These are phyloP conservation scores for Pollachius pollachius DNA, from an alignment of 2,113 vertebrate genomes.

Conservation along the genomic window DNA sequence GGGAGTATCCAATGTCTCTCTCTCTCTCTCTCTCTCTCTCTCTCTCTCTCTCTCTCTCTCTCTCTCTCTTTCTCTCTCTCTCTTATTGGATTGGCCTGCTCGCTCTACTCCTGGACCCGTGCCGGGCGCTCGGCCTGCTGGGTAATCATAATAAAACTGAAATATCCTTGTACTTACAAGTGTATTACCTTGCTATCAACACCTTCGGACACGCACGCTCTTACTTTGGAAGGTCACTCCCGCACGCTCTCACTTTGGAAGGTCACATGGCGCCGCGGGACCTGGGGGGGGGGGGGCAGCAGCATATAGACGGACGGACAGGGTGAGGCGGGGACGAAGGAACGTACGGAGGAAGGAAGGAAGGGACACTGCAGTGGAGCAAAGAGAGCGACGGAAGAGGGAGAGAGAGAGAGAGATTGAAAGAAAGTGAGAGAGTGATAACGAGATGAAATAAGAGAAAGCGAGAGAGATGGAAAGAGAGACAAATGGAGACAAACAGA, in stretches of 20 bases:
- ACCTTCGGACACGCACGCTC: slow-evolving; percentile 57
- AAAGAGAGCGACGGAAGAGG: neutral
- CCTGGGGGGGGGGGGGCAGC: slow-evolving; percentile 20
- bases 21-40: too few species aligned
- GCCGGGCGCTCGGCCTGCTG: slow-evolving; percentile 45
- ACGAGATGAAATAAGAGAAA: slow-evolving; percentile 16
- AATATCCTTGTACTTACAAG: slow-evolving; percentile 77
- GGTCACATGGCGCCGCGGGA: too few species aligned
- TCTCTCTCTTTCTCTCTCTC: too few species aligned
- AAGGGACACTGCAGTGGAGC: neutral
- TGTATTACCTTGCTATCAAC: slow-evolving; percentile 74
- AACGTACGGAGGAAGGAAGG: neutral
- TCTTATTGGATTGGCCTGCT: slow-evolving; percentile 77
- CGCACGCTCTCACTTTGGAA: too few species aligned
- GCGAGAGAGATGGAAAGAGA: slow-evolving; percentile 28
- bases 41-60: too few species aligned
- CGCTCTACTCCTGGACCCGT: slow-evolving; percentile 37
- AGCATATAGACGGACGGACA: slow-evolving; percentile 53
- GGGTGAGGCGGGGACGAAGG: slow-evolving; percentile 16
- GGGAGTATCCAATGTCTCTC: slow-evolving; percentile 60
- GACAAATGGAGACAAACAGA: slow-evolving; percentile 13
- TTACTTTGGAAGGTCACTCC: slow-evolving; percentile 56
- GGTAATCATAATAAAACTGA: slow-evolving; percentile 78
- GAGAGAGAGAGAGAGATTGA: neutral
- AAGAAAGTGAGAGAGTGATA: neutral